These are phyloP conservation scores for Coreoperca whiteheadi DNA, from an alignment of 2,113 vertebrate genomes.

Conservation along the genomic window DNA sequence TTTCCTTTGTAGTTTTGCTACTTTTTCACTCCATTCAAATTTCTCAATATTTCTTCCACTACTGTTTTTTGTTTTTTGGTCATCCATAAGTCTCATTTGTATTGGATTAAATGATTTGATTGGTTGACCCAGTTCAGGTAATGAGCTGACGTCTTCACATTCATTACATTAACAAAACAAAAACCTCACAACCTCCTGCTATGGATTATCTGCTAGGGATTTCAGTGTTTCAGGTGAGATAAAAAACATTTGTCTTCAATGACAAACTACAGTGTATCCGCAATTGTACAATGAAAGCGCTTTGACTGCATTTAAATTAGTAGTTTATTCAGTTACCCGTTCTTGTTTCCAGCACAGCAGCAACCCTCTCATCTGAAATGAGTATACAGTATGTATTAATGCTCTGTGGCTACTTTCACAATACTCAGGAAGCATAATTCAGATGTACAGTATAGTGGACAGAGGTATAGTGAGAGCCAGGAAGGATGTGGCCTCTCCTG, in stretches of 20 bases:
- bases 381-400: conserved; percentile 12
- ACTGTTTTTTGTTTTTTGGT: no score
- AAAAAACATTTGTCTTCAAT: background rate
- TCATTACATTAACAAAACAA: background rate
- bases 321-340: background rate
- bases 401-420: conserved; percentile 2
- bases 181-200: background rate
- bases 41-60: no score
- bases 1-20: no score
- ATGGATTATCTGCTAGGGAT: no score
- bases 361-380: background rate
- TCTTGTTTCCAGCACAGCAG: background rate
- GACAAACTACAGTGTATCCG: background rate
- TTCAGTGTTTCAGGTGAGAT: background rate
- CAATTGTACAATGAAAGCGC: background rate
- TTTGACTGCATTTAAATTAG: background rate
- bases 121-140: no score
- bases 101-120: no score
- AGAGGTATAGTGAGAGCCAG: conserved; percentile 53
- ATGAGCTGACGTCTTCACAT: no score
- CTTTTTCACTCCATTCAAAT: no score
- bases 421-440: conserved; percentile 48
- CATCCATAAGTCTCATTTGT: no score
- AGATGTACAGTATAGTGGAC: conserved; percentile 43
- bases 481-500: conserved; percentile 58